Evolutionary conservation across 2,797 vertebrate species (phyloP).

Genomic region (Xiphophorus birchmanni): DNA sequence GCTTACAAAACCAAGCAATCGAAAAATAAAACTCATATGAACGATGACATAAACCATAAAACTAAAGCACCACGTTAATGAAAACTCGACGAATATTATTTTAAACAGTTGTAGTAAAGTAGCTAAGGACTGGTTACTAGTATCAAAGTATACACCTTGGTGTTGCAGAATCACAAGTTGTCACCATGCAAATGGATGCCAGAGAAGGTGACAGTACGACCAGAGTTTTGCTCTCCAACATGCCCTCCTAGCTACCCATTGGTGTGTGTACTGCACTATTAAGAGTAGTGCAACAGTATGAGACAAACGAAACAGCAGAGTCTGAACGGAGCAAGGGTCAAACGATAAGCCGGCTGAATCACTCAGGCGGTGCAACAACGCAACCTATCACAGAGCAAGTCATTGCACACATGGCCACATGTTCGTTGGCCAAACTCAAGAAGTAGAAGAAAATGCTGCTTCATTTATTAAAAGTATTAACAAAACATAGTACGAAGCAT

Average conservation of each 20-base stretch:
- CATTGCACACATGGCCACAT: conserved; percentile 36
- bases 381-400: conserved; percentile 57
- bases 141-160: neutral
- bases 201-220: neutral
- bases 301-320: conserved; percentile 13
- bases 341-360: conserved; percentile 63
- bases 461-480: conserved; percentile 21
- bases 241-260: neutral
- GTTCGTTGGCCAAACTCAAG: conserved; percentile 5
- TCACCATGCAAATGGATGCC: neutral
- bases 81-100: neutral
- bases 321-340: conserved; percentile 64
- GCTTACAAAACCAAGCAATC: neutral
- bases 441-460: neutral
- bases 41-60: neutral
- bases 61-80: neutral
- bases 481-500: neutral
- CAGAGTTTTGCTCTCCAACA: neutral
- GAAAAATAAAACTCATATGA: neutral
- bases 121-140: neutral
- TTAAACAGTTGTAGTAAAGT: neutral
- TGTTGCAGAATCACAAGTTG: neutral
- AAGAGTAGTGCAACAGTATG: neutral
- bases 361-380: conserved; percentile 63
- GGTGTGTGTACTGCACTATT: neutral